phyloP scores from a whole-genome alignment of 2,797 vertebrate species.

The Mormyrops attenuatus region DNA sequence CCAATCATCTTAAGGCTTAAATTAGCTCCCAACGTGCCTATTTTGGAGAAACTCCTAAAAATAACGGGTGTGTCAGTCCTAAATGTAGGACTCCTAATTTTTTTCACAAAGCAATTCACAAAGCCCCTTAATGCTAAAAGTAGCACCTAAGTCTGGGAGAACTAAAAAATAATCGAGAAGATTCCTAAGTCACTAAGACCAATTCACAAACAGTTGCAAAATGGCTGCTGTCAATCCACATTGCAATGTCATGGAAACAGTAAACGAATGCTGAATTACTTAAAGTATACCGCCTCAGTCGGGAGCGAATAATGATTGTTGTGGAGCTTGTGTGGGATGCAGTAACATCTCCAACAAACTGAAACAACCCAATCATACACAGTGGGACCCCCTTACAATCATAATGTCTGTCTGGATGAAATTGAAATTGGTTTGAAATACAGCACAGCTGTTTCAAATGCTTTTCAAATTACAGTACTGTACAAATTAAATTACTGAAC shows the following conservation, averaged over 20 bases:
- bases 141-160: not conserved
- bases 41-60: no score
- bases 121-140: no score
- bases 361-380: not conserved
- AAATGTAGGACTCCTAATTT: no score
- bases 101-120: no score
- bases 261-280: not conserved
- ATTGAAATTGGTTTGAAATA: not conserved
- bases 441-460: not conserved
- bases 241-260: not conserved
- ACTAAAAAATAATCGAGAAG: not conserved
- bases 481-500: not conserved
- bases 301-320: not conserved
- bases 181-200: not conserved
- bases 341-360: not conserved
- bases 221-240: not conserved
- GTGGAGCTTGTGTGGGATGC: not conserved
- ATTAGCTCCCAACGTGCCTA: not conserved
- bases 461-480: not conserved
- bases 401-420: not conserved
- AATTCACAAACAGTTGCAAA: not conserved
- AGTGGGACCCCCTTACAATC: not conserved
- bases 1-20: not conserved
- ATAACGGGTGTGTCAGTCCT: no score
- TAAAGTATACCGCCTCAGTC: not conserved